These are phyloP conservation scores for Aelia acuminata DNA, from an alignment of 2,888 invertebrate species.

Conservation along the genomic window DNA sequence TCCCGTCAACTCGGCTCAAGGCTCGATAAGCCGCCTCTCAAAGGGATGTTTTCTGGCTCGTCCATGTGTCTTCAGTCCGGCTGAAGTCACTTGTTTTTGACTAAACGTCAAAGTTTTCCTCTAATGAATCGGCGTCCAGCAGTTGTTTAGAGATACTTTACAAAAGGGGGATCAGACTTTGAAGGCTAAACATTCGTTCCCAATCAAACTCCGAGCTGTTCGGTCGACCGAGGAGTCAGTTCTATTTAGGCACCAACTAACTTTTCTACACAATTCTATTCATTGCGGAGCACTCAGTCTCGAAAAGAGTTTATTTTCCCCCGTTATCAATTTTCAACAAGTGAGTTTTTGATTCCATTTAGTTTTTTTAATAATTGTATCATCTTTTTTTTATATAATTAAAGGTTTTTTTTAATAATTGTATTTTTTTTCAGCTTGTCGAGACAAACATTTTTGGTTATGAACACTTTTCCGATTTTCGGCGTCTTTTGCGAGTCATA, in stretches of 20 bases:
- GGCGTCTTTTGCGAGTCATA: no score
- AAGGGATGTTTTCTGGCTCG: slow-evolving; percentile 7
- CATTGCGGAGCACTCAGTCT: background rate
- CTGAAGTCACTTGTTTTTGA: slow-evolving; percentile 58
- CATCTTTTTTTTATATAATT: no score
- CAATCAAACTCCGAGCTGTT: background rate
- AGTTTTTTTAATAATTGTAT: no score
- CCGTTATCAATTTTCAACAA: no score
- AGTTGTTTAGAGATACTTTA: background rate
- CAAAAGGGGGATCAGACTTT: background rate
- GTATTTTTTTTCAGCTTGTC: no score
- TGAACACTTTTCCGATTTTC: no score
- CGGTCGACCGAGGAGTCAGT: slow-evolving; percentile 5
- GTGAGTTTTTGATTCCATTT: no score
- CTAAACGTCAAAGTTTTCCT: slow-evolving; percentile 62
- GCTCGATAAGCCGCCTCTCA: slow-evolving; percentile 23
- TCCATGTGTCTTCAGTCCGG: slow-evolving; percentile 55
- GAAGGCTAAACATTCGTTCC: background rate
- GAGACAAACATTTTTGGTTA: no score
- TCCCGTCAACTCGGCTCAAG: background rate
- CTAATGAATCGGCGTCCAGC: background rate
- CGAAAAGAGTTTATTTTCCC: background rate
- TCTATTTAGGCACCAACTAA: background rate
- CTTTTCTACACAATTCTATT: background rate
- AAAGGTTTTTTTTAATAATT: no score